Evolutionary conservation across 2,113 vertebrate genomes (phyloP).

Genomic region (Gambusia holbrooki): DNA sequence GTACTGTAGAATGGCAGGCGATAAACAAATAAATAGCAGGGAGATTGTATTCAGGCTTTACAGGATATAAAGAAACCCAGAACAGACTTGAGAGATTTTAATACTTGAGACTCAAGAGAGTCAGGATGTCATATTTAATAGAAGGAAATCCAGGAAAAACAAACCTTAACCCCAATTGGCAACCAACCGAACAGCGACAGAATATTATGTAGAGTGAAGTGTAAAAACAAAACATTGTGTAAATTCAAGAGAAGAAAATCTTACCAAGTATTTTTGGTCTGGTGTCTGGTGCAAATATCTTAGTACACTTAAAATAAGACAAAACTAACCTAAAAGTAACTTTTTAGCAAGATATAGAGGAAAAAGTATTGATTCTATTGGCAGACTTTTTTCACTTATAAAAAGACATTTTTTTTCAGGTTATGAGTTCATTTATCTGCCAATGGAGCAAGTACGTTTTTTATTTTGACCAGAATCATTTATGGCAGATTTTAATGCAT

Average conservation of each 20-base stretch:
- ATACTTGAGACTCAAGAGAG: conserved; percentile 9
- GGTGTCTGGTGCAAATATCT: no score
- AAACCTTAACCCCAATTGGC: background rate
- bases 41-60: conserved; percentile 1
- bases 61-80: conserved; percentile 1
- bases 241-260: background rate
- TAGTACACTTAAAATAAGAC: no score
- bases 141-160: background rate
- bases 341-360: no score
- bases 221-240: background rate
- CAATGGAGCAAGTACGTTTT: no score
- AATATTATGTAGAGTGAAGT: background rate
- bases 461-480: background rate
- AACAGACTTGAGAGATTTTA: conserved; percentile 6
- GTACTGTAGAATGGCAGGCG: conserved; percentile 1
- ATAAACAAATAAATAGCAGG: conserved; percentile 15
- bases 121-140: background rate
- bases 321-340: no score
- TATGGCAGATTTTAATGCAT: background rate
- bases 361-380: no score
- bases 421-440: no score
- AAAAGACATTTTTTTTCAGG: no score
- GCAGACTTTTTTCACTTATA: no score
- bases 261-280: no score
- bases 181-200: background rate